Evolutionary conservation across 1,140 invertebrate genomes (phyloP).

Genomic region (Brachionus calyciflorus): DNA sequence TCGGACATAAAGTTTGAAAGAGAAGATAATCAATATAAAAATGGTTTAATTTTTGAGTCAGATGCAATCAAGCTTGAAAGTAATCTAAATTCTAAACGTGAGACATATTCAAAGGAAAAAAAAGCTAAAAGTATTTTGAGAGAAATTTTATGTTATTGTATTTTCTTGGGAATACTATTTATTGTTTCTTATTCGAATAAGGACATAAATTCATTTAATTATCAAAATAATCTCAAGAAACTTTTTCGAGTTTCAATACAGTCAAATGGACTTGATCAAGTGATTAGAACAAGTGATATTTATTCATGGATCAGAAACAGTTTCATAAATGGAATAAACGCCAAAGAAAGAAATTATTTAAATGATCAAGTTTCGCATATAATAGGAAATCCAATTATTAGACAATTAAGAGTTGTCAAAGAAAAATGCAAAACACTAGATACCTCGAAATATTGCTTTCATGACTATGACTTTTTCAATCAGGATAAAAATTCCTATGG

Average conservation of each 20-base stretch:
- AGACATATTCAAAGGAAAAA: slow-evolving; percentile 42
- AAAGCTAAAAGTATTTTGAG: not conserved
- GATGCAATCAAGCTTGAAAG: no score
- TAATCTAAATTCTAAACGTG: not conserved
- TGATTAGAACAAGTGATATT: slow-evolving; percentile 50
- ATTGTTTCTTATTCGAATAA: slow-evolving; percentile 31
- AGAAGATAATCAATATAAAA: slow-evolving; percentile 48
- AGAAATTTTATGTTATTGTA: slow-evolving; percentile 57
- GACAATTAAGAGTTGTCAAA: slow-evolving; percentile 60
- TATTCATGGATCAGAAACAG: slow-evolving; percentile 52
- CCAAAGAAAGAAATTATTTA: no score
- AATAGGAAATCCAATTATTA: slow-evolving; percentile 64
- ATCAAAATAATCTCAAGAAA: slow-evolving; percentile 60
- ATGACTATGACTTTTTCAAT: slow-evolving; percentile 13
- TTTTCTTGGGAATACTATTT: slow-evolving; percentile 7
- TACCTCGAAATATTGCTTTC: not conserved
- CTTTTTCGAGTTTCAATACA: slow-evolving; percentile 52
- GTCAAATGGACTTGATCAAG: not conserved
- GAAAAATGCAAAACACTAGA: not conserved
- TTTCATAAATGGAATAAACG: no score
- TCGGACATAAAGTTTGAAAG: slow-evolving; percentile 55
- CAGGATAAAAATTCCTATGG: slow-evolving; percentile 19
- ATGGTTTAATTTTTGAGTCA: no score
- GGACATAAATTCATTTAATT: slow-evolving; percentile 52
- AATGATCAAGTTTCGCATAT: slow-evolving; percentile 63